phyloP scores from a whole-genome alignment of 2,888 invertebrate species.

The Caenorhabditis sp. region DNA sequence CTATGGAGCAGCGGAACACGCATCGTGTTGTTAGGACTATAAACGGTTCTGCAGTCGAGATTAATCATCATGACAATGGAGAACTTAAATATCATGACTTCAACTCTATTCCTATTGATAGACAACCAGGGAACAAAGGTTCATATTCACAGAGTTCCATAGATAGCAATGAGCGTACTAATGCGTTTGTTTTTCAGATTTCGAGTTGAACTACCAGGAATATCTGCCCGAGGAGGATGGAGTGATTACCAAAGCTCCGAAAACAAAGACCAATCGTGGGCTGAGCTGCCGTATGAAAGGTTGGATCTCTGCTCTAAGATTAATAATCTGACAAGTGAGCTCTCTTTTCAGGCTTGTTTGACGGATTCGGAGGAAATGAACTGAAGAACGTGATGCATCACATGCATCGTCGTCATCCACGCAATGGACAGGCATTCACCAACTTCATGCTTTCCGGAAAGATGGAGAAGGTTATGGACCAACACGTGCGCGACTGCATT shows the following conservation, averaged over 20 bases:
- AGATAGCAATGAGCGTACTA: no score
- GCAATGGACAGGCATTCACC: slow-evolving; percentile 30
- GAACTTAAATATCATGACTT: no score
- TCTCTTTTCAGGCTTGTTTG: slow-evolving; percentile 37
- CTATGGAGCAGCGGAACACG: slow-evolving; percentile 11
- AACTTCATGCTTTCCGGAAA: slow-evolving; percentile 62
- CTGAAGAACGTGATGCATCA: slow-evolving; percentile 34
- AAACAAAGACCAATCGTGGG: slow-evolving; percentile 24
- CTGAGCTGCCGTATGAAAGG: slow-evolving; percentile 43
- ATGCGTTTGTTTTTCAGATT: slow-evolving; percentile 45
- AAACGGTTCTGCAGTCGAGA: slow-evolving; percentile 19
- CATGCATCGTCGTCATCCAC: slow-evolving; percentile 18
- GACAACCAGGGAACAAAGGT: no score
- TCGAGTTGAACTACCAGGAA: slow-evolving; percentile 46
- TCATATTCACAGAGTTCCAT: no score
- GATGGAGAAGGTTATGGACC: slow-evolving; percentile 58
- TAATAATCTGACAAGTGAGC: neutral
- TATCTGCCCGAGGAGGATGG: slow-evolving; percentile 30
- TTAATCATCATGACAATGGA: neutral
- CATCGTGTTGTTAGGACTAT: slow-evolving; percentile 24
- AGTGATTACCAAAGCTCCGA: slow-evolving; percentile 35
- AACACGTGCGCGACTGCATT: slow-evolving; percentile 60
- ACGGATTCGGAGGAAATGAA: slow-evolving; percentile 40
- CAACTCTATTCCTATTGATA: no score
- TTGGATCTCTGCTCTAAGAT: neutral